Base-by-base conservation (phyloP, 2,113 vertebrate genomes). In the Conger conger region DNA sequence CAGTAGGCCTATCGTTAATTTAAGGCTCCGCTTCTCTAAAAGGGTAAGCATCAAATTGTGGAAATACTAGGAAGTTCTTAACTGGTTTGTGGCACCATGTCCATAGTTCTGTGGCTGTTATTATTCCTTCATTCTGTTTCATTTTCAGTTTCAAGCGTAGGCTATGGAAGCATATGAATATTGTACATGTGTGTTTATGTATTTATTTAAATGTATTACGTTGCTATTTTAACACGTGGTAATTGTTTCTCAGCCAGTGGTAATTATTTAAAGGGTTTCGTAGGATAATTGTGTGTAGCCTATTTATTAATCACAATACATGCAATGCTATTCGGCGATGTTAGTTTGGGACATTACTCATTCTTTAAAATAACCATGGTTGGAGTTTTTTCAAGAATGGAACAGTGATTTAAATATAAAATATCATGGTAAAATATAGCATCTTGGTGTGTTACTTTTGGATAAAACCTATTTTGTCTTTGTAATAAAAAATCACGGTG, bases 31-130 rank as follows among this genome's bases (percentile, higher is more conserved):
- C 88, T 13, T 81, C 89, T 90, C 77, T 88, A 45, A 80, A 35
- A 80, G 93, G 94, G 94, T 95, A 95, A 95, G 95, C 81, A 27
- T 90, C 88, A 90, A 84, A 84, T 30, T 37, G 73, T 54, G 40
- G 33, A 82, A 63, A 68, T 86, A 42, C 86, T 80, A 83, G 85
- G 84, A 84, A 86, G 68, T 81, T 33, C 42, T 79, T 35, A 50
- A 85, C 54, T 77, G 35, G 78, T 81, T 85, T 45, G 53, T 83
- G 57, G 30, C 82, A 23, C 80, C 79, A 53, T 17, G 9, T 9
- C 15, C 38, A 23, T 42, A 37, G 76, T 38, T 79, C 38, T 20
- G 78, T 20, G 23, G 36, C 36, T 42, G 9, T 38, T 42, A 15
- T 2, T 5, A 68, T 68, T 33, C 13, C 68, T n/a, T 73, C 11